Base-by-base conservation (phyloP, 2,888 invertebrate species). In the Drosophila trichaetosa region DNA sequence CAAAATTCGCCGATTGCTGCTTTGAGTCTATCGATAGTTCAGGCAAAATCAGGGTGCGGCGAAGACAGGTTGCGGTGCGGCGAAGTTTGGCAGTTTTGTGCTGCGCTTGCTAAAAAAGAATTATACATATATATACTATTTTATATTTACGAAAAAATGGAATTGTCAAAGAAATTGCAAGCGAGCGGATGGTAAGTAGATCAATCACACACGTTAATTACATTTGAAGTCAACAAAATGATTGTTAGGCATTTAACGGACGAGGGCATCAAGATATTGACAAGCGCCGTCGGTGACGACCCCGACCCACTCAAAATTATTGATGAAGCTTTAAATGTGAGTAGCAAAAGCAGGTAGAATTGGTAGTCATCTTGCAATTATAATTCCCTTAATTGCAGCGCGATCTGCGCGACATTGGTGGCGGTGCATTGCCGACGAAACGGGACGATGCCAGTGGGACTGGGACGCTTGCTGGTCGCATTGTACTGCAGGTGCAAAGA, bases 401-500 rank as follows among this genome's bases (percentile, higher is more conserved):
- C 57, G 98, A 98, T 93, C 94, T 98, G 75, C 95, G 96, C 90
- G 97, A 97, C 90, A 96, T 97, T 79, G 97, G 97, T n/a, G 95
- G 95, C 62, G 95, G 95, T 62, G 95, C 95, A 67, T 94, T 97
- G 77, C 95, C 96, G n/a, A 95, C 95, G 69, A 96, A 96, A 91
- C 94, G 94, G 76, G 91, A 93, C 4, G 93, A 93, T 3, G 5
- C 54, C 76, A 84, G 81, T 3, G 66, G 33, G 8, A 52, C 51
- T 2, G 65, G 34, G 16, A 57, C 52, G 27, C 90, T 95, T 57
- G 93, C 94, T 64, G 94, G 94, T 24, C 93, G 94, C n/a, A 94
- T 98, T 77, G 96, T 98, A 42, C 94, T 98, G 52, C 98, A 98
- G 94, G 95, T 98, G 84, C 96, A 96, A 92, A 97, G 97, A 93